These are phyloP conservation scores for Chaetodon trifasciatus DNA, from an alignment of 2,797 vertebrate genomes.

Conservation along the genomic window DNA sequence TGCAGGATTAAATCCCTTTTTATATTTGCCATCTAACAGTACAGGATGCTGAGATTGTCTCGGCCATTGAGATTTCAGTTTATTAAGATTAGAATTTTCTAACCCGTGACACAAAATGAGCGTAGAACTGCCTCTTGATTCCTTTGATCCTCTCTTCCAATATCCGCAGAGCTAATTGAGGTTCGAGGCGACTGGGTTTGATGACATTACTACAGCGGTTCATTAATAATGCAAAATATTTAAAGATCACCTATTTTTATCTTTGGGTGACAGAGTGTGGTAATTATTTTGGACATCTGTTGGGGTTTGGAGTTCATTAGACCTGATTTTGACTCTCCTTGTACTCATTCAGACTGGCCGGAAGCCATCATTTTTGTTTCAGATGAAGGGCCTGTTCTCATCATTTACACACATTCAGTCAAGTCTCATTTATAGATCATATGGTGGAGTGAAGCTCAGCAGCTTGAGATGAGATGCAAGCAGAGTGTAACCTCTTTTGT, in stretches of 20 bases:
- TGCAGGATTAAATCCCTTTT: not conserved
- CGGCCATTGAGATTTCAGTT: not conserved
- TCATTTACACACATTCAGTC: constrained; percentile 39
- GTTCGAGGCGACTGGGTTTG: constrained; percentile 44
- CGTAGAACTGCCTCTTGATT: constrained; percentile 22
- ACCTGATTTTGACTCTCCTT: constrained; percentile 60
- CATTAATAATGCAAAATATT: constrained; percentile 83
- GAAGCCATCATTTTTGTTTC: constrained; percentile 54
- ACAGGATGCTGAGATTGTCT: not conserved
- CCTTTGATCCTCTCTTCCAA: constrained; percentile 61
- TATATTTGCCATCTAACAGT: not conserved
- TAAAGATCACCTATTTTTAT: constrained; percentile 82
- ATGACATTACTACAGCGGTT: constrained; percentile 67
- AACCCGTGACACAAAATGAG: constrained; percentile 10
- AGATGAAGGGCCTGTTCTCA: constrained; percentile 31
- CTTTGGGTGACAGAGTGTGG: constrained; percentile 70
- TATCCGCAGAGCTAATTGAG: constrained; percentile 75
- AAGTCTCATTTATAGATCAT: constrained; percentile 26
- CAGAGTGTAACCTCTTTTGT: constrained; percentile 15
- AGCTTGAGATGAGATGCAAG: constrained; percentile 13
- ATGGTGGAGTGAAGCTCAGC: constrained; percentile 26
- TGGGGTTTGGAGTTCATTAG: constrained; percentile 64
- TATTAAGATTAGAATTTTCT: constrained; percentile 2
- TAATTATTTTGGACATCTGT: constrained; percentile 76
- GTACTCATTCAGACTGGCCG: constrained; percentile 58